Percentiles rank a stretch among this genome's conserved stretches.
Conservation (phyloP, 2,113 vertebrate genomes). For the Myrmophylax atrothorax region DNA sequence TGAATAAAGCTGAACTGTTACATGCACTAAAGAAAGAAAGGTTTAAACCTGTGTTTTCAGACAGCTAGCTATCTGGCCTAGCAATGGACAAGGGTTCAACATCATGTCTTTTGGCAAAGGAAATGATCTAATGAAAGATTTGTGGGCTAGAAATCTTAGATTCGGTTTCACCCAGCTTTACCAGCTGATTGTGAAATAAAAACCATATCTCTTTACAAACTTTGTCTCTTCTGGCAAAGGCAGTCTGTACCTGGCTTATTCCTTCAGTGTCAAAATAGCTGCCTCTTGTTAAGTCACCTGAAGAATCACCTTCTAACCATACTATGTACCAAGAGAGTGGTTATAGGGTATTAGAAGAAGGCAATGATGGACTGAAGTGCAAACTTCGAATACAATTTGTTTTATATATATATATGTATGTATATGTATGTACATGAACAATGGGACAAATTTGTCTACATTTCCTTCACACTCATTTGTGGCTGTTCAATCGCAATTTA, state of each 20-base stretch:
- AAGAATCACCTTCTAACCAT: background rate
- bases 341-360: background rate
- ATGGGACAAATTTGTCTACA: background rate
- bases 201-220: background rate
- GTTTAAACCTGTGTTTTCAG: background rate
- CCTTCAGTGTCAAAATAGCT: background rate
- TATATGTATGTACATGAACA: background rate
- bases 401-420: background rate
- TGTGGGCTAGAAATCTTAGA: background rate
- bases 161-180: background rate
- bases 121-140: background rate
- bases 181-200: background rate
- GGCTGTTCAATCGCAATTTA: background rate
- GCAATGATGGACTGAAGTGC: background rate
- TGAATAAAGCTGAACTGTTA: background rate
- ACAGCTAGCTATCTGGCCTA: background rate
- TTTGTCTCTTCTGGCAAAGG: background rate
- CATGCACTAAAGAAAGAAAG: background rate
- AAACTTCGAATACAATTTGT: background rate
- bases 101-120: background rate
- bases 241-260: background rate
- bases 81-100: background rate
- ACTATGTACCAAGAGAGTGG: fast-evolving
- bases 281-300: background rate
- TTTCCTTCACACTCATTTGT: background rate